Conservation (phyloP, 2,888 invertebrate species). For the Plebejus anna region DNA sequence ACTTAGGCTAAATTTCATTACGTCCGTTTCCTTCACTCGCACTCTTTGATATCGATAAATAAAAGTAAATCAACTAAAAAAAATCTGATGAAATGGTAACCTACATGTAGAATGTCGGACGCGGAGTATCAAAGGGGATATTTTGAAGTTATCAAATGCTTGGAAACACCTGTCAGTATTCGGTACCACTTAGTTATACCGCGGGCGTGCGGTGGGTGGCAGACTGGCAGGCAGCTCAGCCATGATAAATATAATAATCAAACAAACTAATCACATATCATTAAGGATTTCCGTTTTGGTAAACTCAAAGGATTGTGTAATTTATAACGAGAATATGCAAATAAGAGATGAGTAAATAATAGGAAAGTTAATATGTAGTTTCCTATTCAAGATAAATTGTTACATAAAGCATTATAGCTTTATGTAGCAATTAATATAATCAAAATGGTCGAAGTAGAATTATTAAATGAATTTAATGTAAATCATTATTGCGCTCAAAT, state of each 20-base stretch:
- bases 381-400: not conserved
- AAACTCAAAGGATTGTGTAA: constrained; percentile 9
- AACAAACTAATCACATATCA: constrained; percentile 22
- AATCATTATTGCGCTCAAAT: too few species aligned
- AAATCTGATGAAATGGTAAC: constrained; percentile 15
- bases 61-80: constrained; percentile 3
- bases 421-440: too few species aligned
- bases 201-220: constrained; percentile 17
- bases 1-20: constrained; percentile 10
- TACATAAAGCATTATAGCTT: too few species aligned
- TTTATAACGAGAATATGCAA: constrained; percentile 5
- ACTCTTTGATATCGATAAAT: constrained; percentile 12
- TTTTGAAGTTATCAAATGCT: not conserved
- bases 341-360: not conserved
- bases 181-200: constrained; percentile 1
- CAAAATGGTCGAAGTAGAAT: too few species aligned
- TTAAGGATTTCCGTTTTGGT: constrained; percentile 18
- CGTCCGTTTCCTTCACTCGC: not conserved
- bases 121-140: not conserved
- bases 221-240: not conserved
- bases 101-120: not conserved
- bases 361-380: not conserved
- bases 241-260: constrained; percentile 20
- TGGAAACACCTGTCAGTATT: constrained; percentile 26
- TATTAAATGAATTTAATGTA: too few species aligned